Conservation (phyloP, 2,888 invertebrate genomes). For the Amphipyra tragopoginis region DNA sequence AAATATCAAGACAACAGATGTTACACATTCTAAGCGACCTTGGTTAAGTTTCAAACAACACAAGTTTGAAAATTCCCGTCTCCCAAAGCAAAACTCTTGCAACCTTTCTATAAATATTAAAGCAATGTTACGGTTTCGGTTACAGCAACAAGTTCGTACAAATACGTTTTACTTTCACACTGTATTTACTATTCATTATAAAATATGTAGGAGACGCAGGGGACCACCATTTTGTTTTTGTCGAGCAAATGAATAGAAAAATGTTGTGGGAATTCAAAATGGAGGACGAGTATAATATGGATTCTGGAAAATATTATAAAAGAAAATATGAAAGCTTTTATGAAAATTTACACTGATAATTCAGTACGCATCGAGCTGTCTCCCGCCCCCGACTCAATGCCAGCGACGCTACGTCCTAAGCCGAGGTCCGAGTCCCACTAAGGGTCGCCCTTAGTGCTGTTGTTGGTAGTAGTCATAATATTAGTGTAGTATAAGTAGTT, state of each 20-base stretch:
- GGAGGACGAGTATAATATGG: no score
- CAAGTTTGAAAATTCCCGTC: neutral
- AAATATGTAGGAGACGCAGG: constrained; percentile 9
- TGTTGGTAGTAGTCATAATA: no score
- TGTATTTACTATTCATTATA: constrained; percentile 47
- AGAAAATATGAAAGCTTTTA: no score
- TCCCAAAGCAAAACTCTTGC: neutral
- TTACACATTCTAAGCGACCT: neutral
- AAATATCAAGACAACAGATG: neutral
- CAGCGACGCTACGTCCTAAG: no score
- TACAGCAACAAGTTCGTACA: constrained; percentile 21
- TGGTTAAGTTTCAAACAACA: neutral
- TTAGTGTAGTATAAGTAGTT: no score
- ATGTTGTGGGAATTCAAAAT: neutral
- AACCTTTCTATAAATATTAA: constrained; percentile 35
- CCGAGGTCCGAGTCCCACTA: no score
- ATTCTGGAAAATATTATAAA: no score
- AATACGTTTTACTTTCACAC: constrained; percentile 24
- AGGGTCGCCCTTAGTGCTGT: no score
- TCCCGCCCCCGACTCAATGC: no score
- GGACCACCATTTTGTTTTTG: constrained; percentile 11
- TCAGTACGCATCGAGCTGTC: no score
- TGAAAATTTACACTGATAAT: no score
- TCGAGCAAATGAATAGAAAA: neutral
- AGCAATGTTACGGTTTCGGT: constrained; percentile 19